Conservation (phyloP, 2,888 invertebrate species). For the Holacanthella duospinosa region DNA sequence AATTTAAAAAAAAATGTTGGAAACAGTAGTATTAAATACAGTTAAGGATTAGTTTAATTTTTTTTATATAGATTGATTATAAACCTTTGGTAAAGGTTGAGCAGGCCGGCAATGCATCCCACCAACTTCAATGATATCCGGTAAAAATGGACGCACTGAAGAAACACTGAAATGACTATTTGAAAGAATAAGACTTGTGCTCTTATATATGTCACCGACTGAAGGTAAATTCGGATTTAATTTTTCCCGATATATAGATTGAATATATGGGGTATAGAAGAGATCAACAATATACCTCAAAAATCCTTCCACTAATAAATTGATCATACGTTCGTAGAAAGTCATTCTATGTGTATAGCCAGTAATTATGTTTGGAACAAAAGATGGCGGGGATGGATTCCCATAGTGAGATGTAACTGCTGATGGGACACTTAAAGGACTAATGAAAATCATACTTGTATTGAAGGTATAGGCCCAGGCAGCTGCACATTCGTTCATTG, state of each 20-base stretch:
- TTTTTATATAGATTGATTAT: background rate
- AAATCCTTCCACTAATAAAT: constrained; percentile 36
- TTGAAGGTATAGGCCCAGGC: constrained; percentile 18
- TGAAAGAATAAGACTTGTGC: constrained; percentile 31
- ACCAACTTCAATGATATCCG: too few relatives aligned
- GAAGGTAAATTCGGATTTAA: constrained; percentile 22
- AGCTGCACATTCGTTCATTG: constrained; percentile 16
- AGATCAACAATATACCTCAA: constrained; percentile 40
- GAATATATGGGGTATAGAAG: constrained; percentile 38
- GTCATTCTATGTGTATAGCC: constrained; percentile 13
- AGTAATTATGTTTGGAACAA: constrained; percentile 10
- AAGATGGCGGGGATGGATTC: constrained; percentile 13
- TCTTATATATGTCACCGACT: constrained; percentile 28
- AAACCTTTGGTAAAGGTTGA: constrained; percentile 18
- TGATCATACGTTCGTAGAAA: constrained; percentile 11
- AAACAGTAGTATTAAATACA: background rate
- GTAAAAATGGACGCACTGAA: constrained; percentile 20
- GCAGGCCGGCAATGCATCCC: too few relatives aligned
- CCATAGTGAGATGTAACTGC: background rate
- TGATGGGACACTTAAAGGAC: constrained; percentile 4
- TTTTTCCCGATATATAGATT: constrained; percentile 15
- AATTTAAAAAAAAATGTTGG: constrained; percentile 1
- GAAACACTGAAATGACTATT: constrained; percentile 36
- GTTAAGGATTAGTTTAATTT: background rate
- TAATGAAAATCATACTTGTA: constrained; percentile 8